phyloP scores from a whole-genome alignment of 2,888 invertebrate species.

The Neuroscelio doddi region DNA sequence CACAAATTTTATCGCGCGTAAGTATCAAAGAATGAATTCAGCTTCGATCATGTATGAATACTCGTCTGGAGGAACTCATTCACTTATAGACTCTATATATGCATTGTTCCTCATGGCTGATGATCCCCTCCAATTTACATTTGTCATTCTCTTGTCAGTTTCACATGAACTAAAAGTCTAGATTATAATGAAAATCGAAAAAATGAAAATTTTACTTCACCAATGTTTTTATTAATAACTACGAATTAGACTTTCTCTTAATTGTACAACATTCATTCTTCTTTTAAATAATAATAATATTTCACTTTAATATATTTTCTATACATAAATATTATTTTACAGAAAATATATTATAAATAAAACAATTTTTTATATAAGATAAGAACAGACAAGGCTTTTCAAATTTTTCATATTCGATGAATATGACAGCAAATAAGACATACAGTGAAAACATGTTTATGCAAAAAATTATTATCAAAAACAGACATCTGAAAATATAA shows the following conservation, averaged over 20 bases:
- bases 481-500: too few relatives aligned
- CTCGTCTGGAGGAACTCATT: not conserved
- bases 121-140: slow-evolving; percentile 19
- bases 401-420: too few relatives aligned
- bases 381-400: too few relatives aligned
- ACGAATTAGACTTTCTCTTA: slow-evolving; percentile 26
- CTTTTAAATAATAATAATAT: not conserved
- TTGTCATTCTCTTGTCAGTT: slow-evolving; percentile 4
- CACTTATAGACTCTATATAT: slow-evolving; percentile 15
- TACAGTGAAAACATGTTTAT: too few relatives aligned
- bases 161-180: slow-evolving; percentile 31
- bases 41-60: not conserved
- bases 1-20: not conserved
- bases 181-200: slow-evolving; percentile 33
- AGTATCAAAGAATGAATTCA: not conserved
- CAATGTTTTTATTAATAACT: slow-evolving; percentile 2
- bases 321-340: too few relatives aligned
- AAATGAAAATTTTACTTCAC: slow-evolving; percentile 24
- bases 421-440: too few relatives aligned
- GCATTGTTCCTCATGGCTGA: slow-evolving; percentile 1
- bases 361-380: too few relatives aligned
- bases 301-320: too few relatives aligned
- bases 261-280: not conserved
- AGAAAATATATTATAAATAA: too few relatives aligned
- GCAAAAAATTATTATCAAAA: too few relatives aligned